Evolutionary conservation across 2,113 vertebrate species (phyloP).

Genomic region (Octodon degus): DNA sequence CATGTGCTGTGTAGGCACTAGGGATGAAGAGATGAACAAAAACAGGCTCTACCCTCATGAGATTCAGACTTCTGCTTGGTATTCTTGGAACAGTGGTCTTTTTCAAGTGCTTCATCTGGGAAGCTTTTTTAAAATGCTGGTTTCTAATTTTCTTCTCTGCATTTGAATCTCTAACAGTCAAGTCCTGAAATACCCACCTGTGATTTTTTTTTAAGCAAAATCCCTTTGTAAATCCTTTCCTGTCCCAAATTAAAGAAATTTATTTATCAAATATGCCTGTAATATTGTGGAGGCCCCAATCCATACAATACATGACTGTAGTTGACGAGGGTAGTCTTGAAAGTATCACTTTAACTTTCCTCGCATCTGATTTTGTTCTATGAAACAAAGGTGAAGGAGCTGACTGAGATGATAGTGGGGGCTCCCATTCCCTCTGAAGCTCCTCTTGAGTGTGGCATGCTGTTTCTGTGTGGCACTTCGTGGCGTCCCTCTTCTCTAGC

Average conservation of each 20-base stretch:
- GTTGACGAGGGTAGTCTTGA: fast-evolving
- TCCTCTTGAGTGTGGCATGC: not conserved
- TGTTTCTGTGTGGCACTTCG: not conserved
- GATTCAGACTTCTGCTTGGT: not conserved
- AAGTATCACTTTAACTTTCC: not conserved
- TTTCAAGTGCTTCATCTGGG: not conserved
- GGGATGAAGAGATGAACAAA: not conserved
- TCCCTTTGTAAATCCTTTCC: not conserved
- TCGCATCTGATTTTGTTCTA: not conserved
- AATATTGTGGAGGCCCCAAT: not conserved
- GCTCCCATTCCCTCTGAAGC: not conserved
- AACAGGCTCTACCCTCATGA: not conserved
- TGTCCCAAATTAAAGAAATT: not conserved
- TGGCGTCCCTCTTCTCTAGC: not conserved
- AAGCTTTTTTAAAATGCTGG: not conserved
- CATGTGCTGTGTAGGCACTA: not conserved
- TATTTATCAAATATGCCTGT: not conserved
- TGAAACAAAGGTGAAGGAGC: not conserved
- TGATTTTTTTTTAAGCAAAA: not conserved
- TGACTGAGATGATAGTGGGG: not conserved
- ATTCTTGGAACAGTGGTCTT: not conserved
- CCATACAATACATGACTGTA: not conserved
- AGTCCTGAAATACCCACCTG: not conserved
- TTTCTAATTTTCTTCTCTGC: not conserved
- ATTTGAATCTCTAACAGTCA: not conserved